Evolutionary conservation across 2,888 invertebrate genomes (phyloP).

Genomic region (Furcula furcula): DNA sequence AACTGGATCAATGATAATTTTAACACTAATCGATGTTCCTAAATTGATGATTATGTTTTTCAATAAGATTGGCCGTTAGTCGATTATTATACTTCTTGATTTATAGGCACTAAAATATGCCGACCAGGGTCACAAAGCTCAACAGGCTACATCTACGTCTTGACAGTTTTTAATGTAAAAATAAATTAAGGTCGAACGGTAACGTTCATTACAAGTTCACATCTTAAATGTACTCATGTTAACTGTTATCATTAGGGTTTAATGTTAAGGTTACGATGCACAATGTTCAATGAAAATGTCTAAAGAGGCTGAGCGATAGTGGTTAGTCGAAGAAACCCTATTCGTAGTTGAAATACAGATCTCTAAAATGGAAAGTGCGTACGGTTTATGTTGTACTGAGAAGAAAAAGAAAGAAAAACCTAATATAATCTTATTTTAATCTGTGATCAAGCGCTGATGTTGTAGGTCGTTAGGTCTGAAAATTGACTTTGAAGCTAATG

Average conservation of each 20-base stretch:
- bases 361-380: slow-evolving; percentile 11
- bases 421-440: slow-evolving; percentile 19
- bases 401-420: slow-evolving; percentile 10
- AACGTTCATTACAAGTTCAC: slow-evolving; percentile 64
- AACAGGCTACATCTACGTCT: slow-evolving; percentile 45
- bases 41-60: no score
- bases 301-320: slow-evolving; percentile 31
- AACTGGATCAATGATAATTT: no score
- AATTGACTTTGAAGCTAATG: no score
- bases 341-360: no score
- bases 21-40: no score
- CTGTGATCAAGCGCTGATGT: no score
- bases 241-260: slow-evolving; percentile 67
- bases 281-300: slow-evolving; percentile 61
- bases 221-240: slow-evolving; percentile 64
- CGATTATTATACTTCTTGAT: no score
- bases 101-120: no score
- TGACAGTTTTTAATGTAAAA: slow-evolving; percentile 34
- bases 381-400: slow-evolving; percentile 9
- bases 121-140: no score
- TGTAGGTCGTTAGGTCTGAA: no score
- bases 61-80: no score
- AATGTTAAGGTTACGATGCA: slow-evolving; percentile 58
- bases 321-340: slow-evolving; percentile 29
- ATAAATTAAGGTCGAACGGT: slow-evolving; percentile 44